Base-by-base conservation (phyloP, 2,888 invertebrate species). In the Leptarthrus brevirostris region DNA sequence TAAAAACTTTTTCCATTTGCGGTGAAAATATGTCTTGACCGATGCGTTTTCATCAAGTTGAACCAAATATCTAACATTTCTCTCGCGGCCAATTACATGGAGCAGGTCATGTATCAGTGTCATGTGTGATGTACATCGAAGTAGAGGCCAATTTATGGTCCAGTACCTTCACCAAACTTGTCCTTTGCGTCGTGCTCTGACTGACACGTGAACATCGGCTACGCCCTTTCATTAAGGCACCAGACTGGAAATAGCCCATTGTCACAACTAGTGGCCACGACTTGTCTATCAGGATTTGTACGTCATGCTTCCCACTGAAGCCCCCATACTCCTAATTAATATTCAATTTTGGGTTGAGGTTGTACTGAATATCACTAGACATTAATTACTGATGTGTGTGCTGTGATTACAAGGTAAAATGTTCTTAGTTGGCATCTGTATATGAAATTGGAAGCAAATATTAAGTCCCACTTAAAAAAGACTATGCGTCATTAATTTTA, bases 191-290 rank as follows among this genome's bases (percentile, higher is more conserved):
- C 24, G 6, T n/a, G n/a, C 2, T 24, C 16, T 16, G 16, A 24
- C 16, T n/a, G 14, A 22, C 8, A 44, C 16, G 24, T n/a, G 30
- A 18, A 10, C 4, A 22, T 26, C 1, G 26, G 16, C 16, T n/a
- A n/a, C n/a, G 56, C 24, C 26, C 8, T 26, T 56, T 56, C 18
- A 30, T 30, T 30, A 16, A 14, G 56, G 16, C 16, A 56, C 56
- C 56, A 56, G 56, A 56, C 56, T 34, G 56, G 56, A 56, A 56
- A 56, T 56, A 26, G 56, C 30, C 26, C 56, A 26, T 30, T 56
- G 56, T 56, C 56, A 30, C 18, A 26, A n/a, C 10, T 12, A 30
- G n/a, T 56, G 56, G 16, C 14, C 56, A 56, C 24, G 10, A 30
- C 56, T 30, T 56, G 56, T 22, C 56, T 16, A 56, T 56, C 56